Evolutionary conservation across 23 tunicate genomes (phyloP), one percentile per base, ranked within the genome.

Genomic region (Halocynthia roretzi): DNA sequence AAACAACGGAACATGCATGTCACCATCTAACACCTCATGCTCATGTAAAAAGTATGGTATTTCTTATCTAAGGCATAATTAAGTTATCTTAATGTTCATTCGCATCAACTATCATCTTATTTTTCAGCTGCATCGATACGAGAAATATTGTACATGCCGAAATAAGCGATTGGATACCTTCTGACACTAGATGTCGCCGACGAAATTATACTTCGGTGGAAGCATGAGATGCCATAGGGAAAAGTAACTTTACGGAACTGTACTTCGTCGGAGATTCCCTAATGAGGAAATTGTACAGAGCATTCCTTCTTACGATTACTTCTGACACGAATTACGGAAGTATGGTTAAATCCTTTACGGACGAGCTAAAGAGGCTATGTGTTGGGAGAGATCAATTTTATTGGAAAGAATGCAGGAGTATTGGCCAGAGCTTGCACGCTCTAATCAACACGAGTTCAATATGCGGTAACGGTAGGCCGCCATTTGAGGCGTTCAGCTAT

Each of bases 191-290:
- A 20, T 78, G 83, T 80, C 23, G 22, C 44, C 52, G 70, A 70
- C 61, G 17, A 20, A 40, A 65, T 17, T 78, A 62, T 53, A 49
- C 82, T n/a, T 65, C 89, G 18, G 20, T 14, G 14, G 75, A 78
- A 51, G 89, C 86, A 10, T 83, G 86, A 17, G 31, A 77, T 6
- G 82, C 75, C 49, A 15, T 81, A 11, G 61, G 71, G 40, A 17
- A 81, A 8, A 15, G 21, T 70, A 50, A 10, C 20, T 49, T 31
- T 51, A 12, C 75, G 6, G 75, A 83, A 31, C 51, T 87, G 51
- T 61, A 81, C 57, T 81, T 87, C 68, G 70, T 87, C 63, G 93
- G 93, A 7, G 93, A 87, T 77, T 87, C 93, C 7, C 72, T 87
- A 7, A 71, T 87, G 14, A 78, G 82, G 12, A 87, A 87, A 17